Evolutionary conservation across 2,888 invertebrate genomes (phyloP), one percentile per base, ranked within the genome.

Genomic region (Orchesella flavescens): DNA sequence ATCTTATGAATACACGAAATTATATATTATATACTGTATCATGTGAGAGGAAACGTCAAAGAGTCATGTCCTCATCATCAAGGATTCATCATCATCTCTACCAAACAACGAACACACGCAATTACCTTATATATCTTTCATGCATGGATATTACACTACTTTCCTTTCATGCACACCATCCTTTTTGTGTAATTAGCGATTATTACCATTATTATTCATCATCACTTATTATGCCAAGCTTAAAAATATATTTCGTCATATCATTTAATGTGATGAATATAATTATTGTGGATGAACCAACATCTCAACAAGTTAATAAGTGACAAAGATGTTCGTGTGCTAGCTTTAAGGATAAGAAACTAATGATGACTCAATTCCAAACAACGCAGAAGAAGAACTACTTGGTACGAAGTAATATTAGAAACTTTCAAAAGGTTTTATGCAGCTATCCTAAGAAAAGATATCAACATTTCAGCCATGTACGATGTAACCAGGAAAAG

Each of bases 161-260:
- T 49, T 49, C 2, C 4, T 65, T n/a, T 34, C n/a, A 65, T 65
- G 44, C 17, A 15, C 34, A 43, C 17, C 34, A 49, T n/a, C 43
- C 65, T 43, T 65, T 65, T 49, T 61, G 61, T 69, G 77, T 69
- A 78, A 78, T 78, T 78, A 78, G 77, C 57, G 71, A 71, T 71
- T 68, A 68, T 49, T 68, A 49, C 49, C 49, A 44, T 65, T 65
- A 68, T 68, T 46, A 68, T 49, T 49, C 49, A 49, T 49, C 68
- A 68, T 49, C 68, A 23, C 68, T 68, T 68, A 68, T 68, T 68
- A 68, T 49, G 46, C 68, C 1, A 68, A 68, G 49, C 68, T 68
- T 19, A 68, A 68, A 49, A 49, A 68, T 68, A 21, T 21, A 46
- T 68, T 68, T 49, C 21, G 12, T 66, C 66, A 19, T 44, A 44